Evolutionary conservation across 1,140 invertebrate genomes (phyloP).

Genomic region (Apis dorsata): DNA sequence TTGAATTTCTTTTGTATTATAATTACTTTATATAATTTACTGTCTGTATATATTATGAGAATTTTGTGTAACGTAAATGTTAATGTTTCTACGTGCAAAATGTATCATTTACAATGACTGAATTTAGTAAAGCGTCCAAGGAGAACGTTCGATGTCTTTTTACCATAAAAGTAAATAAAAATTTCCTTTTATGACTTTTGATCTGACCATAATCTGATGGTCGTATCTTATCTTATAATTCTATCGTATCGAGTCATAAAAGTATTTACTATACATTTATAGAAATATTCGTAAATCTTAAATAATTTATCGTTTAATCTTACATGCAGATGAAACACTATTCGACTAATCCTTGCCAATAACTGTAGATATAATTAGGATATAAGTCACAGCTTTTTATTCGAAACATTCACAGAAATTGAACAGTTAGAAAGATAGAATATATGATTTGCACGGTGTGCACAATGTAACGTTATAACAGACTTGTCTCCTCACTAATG

Average conservation of each 20-base stretch:
- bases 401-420: neutral
- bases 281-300: too few relatives aligned
- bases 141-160: neutral
- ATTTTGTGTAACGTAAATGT: too few relatives aligned
- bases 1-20: too few relatives aligned
- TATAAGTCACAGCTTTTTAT: neutral
- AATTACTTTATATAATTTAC: too few relatives aligned
- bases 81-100: neutral
- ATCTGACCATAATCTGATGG: neutral
- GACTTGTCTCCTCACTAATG: neutral
- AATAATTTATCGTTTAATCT: too few relatives aligned
- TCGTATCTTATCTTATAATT: too few relatives aligned
- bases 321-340: too few relatives aligned
- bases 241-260: too few relatives aligned
- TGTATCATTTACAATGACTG: neutral
- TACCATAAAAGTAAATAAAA: neutral
- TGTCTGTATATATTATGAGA: too few relatives aligned
- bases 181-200: neutral
- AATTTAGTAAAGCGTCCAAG: conserved; percentile 8
- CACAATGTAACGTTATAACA: conserved; percentile 20
- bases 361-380: neutral
- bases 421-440: conserved; percentile 3
- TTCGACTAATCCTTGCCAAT: too few relatives aligned
- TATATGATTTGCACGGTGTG: neutral
- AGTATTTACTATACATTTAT: too few relatives aligned